Percentiles rank a stretch among this genome's conserved stretches.
These are phyloP conservation scores for Stichodactyla mertensii DNA, from an alignment of 64 coral and sea anemone species.

Conservation along the genomic window DNA sequence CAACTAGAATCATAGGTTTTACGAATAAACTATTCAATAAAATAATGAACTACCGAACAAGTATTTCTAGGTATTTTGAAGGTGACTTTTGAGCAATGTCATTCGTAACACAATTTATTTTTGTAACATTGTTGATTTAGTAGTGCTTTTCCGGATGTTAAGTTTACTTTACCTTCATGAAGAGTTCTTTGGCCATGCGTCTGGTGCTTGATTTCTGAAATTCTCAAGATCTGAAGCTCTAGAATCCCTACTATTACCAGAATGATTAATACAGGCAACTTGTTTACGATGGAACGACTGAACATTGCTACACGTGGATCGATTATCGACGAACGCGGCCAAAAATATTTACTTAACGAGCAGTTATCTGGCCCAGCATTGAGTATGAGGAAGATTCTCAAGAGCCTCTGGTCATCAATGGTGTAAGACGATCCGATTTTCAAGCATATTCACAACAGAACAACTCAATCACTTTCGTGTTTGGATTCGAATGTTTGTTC, in stretches of 20 bases:
- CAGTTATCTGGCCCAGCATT: not conserved
- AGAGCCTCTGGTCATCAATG: not conserved
- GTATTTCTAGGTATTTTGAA: not conserved
- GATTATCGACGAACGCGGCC: not conserved
- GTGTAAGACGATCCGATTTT: not conserved
- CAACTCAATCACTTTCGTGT: not conserved
- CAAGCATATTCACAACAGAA: not conserved
- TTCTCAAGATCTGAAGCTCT: constrained; percentile 27
- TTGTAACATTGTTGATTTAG: not conserved
- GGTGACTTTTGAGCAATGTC: not conserved
- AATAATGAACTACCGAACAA: not conserved
- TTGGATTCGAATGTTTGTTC: not conserved
- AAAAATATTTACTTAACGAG: not conserved
- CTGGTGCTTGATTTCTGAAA: not conserved
- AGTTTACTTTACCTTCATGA: not conserved
- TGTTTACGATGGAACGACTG: constrained; percentile 9
- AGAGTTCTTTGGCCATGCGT: not conserved
- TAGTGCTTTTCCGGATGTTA: not conserved
- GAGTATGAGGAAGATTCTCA: not conserved
- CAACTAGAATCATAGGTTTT: not conserved
- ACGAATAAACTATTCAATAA: not conserved
- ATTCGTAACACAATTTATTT: not conserved
- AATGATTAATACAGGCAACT: not conserved
- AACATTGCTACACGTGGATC: constrained; percentile 6
- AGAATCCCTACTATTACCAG: not conserved